phyloP scores from a whole-genome alignment of 1,140 invertebrate species.

The Hyles euphorbiae region DNA sequence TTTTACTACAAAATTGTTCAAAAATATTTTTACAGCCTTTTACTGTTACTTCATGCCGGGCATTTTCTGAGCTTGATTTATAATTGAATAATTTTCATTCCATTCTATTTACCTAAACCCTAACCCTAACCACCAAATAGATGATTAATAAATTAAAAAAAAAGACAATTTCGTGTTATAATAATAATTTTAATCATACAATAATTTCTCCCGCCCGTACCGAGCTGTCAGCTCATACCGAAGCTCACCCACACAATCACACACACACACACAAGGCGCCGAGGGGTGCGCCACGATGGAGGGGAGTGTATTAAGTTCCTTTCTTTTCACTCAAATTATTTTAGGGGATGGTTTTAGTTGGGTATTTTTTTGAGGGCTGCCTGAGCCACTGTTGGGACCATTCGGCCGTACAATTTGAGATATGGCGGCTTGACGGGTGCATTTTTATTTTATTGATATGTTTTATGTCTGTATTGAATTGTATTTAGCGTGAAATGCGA shows the following conservation, averaged over 20 bases:
- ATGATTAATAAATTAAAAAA: too few relatives aligned
- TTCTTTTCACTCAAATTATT: slow-evolving; percentile 76
- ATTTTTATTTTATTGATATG: slow-evolving; percentile 53
- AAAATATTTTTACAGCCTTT: too few relatives aligned
- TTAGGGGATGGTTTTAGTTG: slow-evolving; percentile 72
- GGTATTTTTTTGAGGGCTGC: slow-evolving; percentile 66
- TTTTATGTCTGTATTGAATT: slow-evolving; percentile 15
- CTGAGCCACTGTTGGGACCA: slow-evolving; percentile 58
- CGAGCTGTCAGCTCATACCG: slow-evolving; percentile 53
- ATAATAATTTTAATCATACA: too few relatives aligned
- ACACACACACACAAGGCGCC: slow-evolving; percentile 10
- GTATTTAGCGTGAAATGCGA: too few relatives aligned
- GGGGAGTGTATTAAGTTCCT: slow-evolving; percentile 74
- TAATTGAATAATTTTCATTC: too few relatives aligned
- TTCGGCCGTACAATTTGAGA: slow-evolving; percentile 61
- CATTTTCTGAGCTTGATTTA: too few relatives aligned
- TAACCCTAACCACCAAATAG: too few relatives aligned
- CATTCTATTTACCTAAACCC: too few relatives aligned
- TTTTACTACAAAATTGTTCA: too few relatives aligned
- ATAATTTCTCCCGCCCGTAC: slow-evolving; percentile 36
- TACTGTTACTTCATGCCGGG: too few relatives aligned
- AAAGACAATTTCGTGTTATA: too few relatives aligned
- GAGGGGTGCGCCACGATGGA: slow-evolving; percentile 64
- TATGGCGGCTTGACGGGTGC: slow-evolving; percentile 58
- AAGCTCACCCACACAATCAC: slow-evolving; percentile 55